Percentiles rank a stretch among this genome's conserved stretches.
Evolutionary conservation across 2,888 invertebrate species (phyloP).

Genomic region (Melieria picta): DNA sequence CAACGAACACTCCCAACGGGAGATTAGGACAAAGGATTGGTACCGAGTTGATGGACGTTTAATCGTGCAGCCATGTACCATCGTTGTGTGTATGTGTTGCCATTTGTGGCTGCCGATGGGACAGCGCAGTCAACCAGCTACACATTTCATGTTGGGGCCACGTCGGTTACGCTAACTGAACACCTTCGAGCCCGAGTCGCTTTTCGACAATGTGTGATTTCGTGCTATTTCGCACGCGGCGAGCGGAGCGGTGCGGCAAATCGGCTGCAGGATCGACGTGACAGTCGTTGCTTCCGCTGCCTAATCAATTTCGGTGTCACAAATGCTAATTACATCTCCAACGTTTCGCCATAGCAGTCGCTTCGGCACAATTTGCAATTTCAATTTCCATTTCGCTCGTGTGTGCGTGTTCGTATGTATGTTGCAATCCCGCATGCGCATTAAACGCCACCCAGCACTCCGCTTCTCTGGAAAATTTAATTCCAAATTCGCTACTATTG

Average conservation of each 20-base stretch:
- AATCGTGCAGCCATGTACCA: conserved; percentile 26
- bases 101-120: conserved; percentile 1
- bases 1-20: not conserved
- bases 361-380: no score
- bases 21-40: conserved; percentile 1
- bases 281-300: conserved; percentile 1
- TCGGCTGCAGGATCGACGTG: no score
- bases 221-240: not conserved
- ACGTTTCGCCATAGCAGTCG: no score
- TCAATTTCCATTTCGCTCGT: no score
- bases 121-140: not conserved
- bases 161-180: not conserved
- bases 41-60: conserved; percentile 31
- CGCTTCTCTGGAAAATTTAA: no score
- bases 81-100: conserved; percentile 11
- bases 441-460: no score
- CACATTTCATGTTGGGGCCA: not conserved
- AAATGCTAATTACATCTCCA: conserved; percentile 18
- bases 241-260: no score
- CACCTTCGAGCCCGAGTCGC: not conserved
- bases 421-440: no score
- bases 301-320: conserved; percentile 14
- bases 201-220: not conserved
- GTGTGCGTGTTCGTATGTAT: no score
- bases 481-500: no score